Conservation (phyloP, 2,888 invertebrate species). For the Biston betularia region DNA sequence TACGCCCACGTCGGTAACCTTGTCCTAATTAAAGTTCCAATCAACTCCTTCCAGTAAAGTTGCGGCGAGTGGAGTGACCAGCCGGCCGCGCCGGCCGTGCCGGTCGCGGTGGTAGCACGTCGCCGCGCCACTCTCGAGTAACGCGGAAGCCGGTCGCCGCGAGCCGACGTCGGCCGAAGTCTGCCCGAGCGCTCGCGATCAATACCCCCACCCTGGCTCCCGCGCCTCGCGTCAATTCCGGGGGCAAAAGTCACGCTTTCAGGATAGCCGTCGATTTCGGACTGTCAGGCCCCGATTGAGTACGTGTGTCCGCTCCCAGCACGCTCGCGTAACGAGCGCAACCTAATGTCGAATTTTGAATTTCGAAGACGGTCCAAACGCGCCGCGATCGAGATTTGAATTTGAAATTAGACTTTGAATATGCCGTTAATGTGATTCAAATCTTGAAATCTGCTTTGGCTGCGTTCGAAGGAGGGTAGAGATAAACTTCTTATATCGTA, state of each 20-base stretch:
- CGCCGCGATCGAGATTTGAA: constrained; percentile 42
- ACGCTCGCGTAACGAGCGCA: constrained; percentile 58
- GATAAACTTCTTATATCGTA: constrained; percentile 15
- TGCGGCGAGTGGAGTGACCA: constrained; percentile 79
- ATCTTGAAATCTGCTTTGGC: constrained; percentile 2
- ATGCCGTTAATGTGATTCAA: constrained; percentile 36
- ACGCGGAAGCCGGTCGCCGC: constrained; percentile 74
- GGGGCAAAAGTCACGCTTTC: constrained; percentile 83
- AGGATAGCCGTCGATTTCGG: constrained; percentile 79
- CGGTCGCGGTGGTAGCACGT: constrained; percentile 59
- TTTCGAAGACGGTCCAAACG: constrained; percentile 44
- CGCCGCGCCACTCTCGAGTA: constrained; percentile 66
- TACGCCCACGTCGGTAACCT: constrained; percentile 70
- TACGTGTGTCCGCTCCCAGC: constrained; percentile 51
- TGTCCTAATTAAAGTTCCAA: constrained; percentile 83
- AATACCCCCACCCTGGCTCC: constrained; percentile 76
- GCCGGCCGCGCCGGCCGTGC: constrained; percentile 56
- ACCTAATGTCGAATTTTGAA: constrained; percentile 61
- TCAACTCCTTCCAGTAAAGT: constrained; percentile 75
- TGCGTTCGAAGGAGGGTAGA: not conserved
- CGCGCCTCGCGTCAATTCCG: constrained; percentile 79
- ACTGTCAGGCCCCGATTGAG: constrained; percentile 73
- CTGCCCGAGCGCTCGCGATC: constrained; percentile 76
- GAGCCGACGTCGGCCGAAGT: constrained; percentile 74
- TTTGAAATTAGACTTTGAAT: constrained; percentile 41